These are phyloP conservation scores for Xerus inauris DNA, from an alignment of 2,113 vertebrate species.

Conservation along the genomic window DNA sequence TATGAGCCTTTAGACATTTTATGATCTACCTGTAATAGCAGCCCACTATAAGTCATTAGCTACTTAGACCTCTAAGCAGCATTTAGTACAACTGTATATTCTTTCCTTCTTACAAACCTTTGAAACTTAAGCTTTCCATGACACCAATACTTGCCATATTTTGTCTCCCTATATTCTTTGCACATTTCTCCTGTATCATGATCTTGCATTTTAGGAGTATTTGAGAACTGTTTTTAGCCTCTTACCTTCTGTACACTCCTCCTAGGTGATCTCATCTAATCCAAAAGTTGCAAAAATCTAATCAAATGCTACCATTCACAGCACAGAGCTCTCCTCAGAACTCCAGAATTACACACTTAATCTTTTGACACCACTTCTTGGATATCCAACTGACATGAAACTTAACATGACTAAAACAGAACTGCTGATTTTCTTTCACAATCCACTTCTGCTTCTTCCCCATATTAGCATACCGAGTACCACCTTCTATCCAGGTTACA, in stretches of 20 bases:
- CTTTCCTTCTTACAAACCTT: background rate
- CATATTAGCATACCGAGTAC: background rate
- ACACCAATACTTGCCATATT: background rate
- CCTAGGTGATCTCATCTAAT: background rate
- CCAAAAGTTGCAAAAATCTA: background rate
- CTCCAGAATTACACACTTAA: background rate
- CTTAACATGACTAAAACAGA: background rate
- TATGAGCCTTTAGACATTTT: background rate
- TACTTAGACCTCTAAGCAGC: background rate
- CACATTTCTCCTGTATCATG: background rate
- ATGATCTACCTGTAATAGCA: background rate
- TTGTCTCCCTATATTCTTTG: slow-evolving; percentile 2
- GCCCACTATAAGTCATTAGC: background rate
- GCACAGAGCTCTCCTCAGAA: background rate
- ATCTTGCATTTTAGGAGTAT: background rate
- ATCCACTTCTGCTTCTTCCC: background rate
- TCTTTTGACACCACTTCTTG: background rate
- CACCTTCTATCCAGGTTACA: background rate
- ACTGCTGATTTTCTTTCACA: background rate
- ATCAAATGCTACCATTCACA: background rate
- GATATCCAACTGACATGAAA: background rate
- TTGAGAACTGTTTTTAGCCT: background rate
- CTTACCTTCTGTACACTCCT: background rate
- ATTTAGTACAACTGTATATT: background rate
- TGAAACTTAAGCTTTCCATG: background rate